Base-by-base conservation (phyloP, 2,888 invertebrate species). In the Plebejus anna region DNA sequence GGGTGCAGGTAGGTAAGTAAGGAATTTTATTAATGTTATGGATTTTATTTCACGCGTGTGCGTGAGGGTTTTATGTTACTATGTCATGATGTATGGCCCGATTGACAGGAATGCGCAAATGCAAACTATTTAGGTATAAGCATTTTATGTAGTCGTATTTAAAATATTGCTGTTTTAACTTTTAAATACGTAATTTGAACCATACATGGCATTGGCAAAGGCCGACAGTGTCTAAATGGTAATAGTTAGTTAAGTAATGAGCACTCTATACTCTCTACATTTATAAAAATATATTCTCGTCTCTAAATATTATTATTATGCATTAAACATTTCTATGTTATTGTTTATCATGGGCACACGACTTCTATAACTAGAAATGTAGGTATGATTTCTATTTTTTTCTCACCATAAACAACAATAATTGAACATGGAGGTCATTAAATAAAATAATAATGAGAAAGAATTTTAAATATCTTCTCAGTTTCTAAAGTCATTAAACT, bases 1-100 rank as follows among this genome's bases (percentile, higher is more conserved):
- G 79, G 75, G 76, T 77, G 79, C 84, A 84, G 84, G 84, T 84
- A 82, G 80, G 79, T 81, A 82, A 82, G 81, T 81, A 79, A 76
- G 71, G 76, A 76, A 75, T 77, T 79, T 77, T 73, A 57, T 72
- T 75, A 79, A 78, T 81, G 73, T 82, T 85, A 86, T 84, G 82
- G 85, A 85, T 86, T 86, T 85, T 83, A 76, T 78, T 76, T 32
- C 47, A 72, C 59, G 71, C 71, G 72, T 76, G 72, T 76, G 76
- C 76, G 76, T 76, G 72, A 47, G 38, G 71, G 59, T 59, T 76
- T 76, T 76, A 72, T 72, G 71, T 72, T 59, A 42, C 38, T 42
- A 38, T 71, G 70, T 57, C 72, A 72, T 55, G 73, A 73, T 73
- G 13, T 73, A 73, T 73, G 55, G 28, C 9, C 42, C 42, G 72